Evolutionary conservation across 2,888 invertebrate species (phyloP).

Genomic region (Congeria kusceri): DNA sequence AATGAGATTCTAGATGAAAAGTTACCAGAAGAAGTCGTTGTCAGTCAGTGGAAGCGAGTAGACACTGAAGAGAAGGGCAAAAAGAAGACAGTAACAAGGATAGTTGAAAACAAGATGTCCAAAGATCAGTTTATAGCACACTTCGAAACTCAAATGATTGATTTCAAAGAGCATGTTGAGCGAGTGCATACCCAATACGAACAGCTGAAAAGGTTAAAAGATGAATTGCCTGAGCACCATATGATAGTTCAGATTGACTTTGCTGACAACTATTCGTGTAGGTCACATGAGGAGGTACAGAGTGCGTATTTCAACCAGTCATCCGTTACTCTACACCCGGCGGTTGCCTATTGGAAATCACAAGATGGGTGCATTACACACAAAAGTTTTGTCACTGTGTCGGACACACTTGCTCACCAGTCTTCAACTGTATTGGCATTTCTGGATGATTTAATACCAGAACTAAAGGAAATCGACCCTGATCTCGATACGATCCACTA

Average conservation of each 20-base stretch:
- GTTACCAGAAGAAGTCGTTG: conserved; percentile 37
- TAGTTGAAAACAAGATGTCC: conserved; percentile 23
- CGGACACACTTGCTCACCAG: conserved; percentile 33
- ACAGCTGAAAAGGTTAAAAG: conserved; percentile 33
- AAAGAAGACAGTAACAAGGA: conserved; percentile 44
- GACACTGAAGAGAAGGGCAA: conserved; percentile 25
- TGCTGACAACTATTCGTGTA: conserved; percentile 55
- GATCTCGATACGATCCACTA: conserved; percentile 35
- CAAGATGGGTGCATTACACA: conserved; percentile 10
- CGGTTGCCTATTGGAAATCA: conserved; percentile 20
- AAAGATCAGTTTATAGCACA: conserved; percentile 26
- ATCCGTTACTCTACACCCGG: conserved; percentile 37
- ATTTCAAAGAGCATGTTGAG: conserved; percentile 37
- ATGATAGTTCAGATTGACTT: conserved; percentile 59
- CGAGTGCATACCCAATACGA: conserved; percentile 43
- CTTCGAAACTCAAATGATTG: conserved; percentile 22
- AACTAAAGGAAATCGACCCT: conserved; percentile 20
- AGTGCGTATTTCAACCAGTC: conserved; percentile 50
- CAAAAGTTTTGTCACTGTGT: conserved; percentile 29
- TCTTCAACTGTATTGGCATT: conserved; percentile 34
- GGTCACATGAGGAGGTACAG: conserved; percentile 32
- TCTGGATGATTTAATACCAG: conserved; percentile 28
- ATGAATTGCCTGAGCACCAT: conserved; percentile 29
- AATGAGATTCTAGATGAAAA: conserved; percentile 2
- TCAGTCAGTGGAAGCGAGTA: conserved; percentile 47